Evolutionary conservation across 2,113 vertebrate genomes (phyloP).

Genomic region (Salvelinus alpinus): DNA sequence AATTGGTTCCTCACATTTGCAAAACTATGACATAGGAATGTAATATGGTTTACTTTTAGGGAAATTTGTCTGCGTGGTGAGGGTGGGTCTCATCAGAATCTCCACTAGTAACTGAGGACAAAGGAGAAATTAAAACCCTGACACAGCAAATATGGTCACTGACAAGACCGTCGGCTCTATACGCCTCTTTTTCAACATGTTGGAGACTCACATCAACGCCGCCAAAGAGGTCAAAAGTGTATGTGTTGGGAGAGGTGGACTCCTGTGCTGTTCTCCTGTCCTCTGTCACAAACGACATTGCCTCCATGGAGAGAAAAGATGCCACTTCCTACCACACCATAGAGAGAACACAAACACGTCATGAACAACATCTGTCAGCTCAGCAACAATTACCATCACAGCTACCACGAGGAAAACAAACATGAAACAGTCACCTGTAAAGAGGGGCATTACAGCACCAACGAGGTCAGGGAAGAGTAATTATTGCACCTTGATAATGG

Average conservation of each 20-base stretch:
- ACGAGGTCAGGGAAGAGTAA: background rate
- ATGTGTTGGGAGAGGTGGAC: constrained; percentile 84
- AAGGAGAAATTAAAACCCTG: background rate
- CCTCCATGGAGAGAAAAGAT: constrained; percentile 88
- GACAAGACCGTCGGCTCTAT: background rate
- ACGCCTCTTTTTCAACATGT: background rate
- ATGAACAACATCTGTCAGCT: background rate
- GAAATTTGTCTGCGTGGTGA: constrained; percentile 83
- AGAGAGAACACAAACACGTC: background rate
- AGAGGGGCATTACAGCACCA: background rate
- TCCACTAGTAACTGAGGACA: constrained; percentile 81
- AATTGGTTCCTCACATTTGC: too few relatives aligned
- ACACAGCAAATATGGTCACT: background rate
- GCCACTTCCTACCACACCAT: constrained; percentile 78
- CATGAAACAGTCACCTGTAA: background rate
- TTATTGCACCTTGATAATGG: constrained; percentile 82
- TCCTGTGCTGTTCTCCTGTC: constrained; percentile 83
- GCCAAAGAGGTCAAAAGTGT: constrained; percentile 88
- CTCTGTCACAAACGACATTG: constrained; percentile 88
- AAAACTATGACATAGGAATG: too few relatives aligned
- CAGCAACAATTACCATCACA: background rate
- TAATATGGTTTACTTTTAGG: constrained; percentile 79
- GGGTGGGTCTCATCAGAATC: constrained; percentile 88
- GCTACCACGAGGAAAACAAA: background rate
- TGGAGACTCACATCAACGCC: constrained; percentile 85